phyloP scores from a whole-genome alignment of 2,888 invertebrate species.

The Apocheima hispidaria region DNA sequence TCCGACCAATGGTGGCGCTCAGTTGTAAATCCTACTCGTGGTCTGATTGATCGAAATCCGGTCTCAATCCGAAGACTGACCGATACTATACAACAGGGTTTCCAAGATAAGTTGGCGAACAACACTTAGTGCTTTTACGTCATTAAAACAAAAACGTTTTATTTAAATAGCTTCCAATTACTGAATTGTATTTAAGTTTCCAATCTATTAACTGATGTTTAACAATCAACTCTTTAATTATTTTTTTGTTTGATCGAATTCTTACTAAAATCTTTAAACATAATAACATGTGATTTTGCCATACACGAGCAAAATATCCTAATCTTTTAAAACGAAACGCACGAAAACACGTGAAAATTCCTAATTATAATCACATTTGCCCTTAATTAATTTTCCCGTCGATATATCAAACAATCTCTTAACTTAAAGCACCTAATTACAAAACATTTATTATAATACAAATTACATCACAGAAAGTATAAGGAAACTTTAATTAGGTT shows the following conservation, averaged over 20 bases:
- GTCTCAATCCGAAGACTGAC: too few species aligned
- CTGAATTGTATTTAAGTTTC: not conserved
- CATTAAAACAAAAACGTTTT: not conserved
- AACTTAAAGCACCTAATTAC: slow-evolving; percentile 30
- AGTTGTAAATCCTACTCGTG: too few species aligned
- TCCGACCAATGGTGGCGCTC: too few species aligned
- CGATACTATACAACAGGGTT: not conserved
- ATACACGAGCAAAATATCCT: not conserved
- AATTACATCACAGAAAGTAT: slow-evolving; percentile 34
- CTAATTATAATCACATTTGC: slow-evolving; percentile 17
- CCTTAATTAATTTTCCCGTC: slow-evolving; percentile 24
- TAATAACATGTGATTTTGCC: not conserved
- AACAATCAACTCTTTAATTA: not conserved
- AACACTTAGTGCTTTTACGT: not conserved
- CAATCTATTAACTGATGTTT: not conserved
- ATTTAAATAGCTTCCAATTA: not conserved
- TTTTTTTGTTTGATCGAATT: not conserved
- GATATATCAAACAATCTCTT: slow-evolving; percentile 27
- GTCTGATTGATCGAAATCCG: too few species aligned
- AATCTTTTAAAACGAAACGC: slow-evolving; percentile 9
- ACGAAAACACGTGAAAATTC: slow-evolving; percentile 12
- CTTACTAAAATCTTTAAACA: not conserved
- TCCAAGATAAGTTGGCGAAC: not conserved
- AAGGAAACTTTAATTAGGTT: slow-evolving; percentile 36
- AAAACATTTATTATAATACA: slow-evolving; percentile 30